phyloP scores from a whole-genome alignment of 2,113 vertebrate species.

The Notiomystis cincta region DNA sequence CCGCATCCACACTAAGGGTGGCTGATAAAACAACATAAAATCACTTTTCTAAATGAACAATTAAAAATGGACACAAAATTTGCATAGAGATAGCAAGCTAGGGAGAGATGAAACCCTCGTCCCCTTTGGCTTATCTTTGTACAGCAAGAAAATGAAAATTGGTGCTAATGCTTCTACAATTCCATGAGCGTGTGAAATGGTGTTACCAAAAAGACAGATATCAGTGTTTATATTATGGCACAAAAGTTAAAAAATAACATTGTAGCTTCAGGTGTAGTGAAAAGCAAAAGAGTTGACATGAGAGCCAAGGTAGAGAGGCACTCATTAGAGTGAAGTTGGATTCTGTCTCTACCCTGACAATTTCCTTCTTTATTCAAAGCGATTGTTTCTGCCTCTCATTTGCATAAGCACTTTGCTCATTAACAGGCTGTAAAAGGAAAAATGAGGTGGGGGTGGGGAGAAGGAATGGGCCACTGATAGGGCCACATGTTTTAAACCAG shows the following conservation, averaged over 20 bases:
- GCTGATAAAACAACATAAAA: conserved; percentile 46
- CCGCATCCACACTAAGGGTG: not conserved
- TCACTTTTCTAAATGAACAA: conserved; percentile 52
- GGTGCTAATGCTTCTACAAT: not conserved
- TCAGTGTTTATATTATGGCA: not conserved
- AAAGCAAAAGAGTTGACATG: not conserved
- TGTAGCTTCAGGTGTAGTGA: not conserved
- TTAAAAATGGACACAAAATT: conserved; percentile 59
- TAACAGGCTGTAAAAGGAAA: conserved; percentile 57
- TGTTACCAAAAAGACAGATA: not conserved
- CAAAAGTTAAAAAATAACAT: not conserved
- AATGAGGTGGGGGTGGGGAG: not conserved
- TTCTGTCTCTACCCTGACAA: not conserved
- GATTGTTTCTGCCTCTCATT: conserved; percentile 51
- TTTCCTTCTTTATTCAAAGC: conserved; percentile 36
- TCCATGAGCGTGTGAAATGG: not conserved
- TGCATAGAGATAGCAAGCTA: conserved; percentile 51
- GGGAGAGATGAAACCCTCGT: conserved; percentile 39
- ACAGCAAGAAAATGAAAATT: conserved; percentile 31
- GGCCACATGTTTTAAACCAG: conserved; percentile 29
- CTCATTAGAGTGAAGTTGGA: not conserved
- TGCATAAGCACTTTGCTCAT: conserved; percentile 63
- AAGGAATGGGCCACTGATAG: conserved; percentile 16
- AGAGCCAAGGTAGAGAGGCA: not conserved
- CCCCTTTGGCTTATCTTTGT: conserved; percentile 34